Evolutionary conservation across 2,797 vertebrate genomes (phyloP).

Genomic region (Kryptopterus vitreolus): DNA sequence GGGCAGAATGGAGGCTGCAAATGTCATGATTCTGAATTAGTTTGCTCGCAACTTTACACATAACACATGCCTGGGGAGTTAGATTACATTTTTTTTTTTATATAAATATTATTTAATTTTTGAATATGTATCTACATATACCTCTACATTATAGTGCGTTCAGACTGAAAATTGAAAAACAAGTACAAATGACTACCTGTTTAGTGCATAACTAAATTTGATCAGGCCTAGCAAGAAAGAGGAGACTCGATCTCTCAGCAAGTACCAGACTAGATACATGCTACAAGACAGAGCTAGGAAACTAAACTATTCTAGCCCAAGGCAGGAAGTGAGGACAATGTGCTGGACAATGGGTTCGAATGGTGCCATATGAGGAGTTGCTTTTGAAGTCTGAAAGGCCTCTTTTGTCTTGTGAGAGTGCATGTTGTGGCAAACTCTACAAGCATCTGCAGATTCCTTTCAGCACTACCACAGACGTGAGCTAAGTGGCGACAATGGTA

Average conservation of each 20-base stretch:
- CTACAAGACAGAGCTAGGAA: background rate
- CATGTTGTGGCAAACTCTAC: constrained; percentile 33
- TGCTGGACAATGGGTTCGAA: constrained; percentile 7
- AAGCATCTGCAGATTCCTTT: constrained; percentile 33
- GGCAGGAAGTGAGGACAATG: background rate
- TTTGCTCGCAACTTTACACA: too few relatives aligned
- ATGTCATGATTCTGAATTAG: too few relatives aligned
- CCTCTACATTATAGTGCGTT: too few relatives aligned
- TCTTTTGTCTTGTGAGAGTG: constrained; percentile 15
- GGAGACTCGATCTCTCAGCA: background rate
- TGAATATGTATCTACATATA: too few relatives aligned
- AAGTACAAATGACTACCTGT: too few relatives aligned
- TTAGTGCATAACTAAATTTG: background rate
- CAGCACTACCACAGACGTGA: constrained; percentile 30
- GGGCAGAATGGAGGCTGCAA: too few relatives aligned
- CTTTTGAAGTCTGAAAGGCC: constrained; percentile 21
- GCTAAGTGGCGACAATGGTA: constrained; percentile 21
- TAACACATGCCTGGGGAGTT: too few relatives aligned
- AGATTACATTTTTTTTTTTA: too few relatives aligned
- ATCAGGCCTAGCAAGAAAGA: too few relatives aligned
- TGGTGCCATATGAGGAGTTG: constrained; percentile 2
- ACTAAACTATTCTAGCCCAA: background rate
- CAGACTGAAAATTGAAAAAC: too few relatives aligned
- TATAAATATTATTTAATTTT: too few relatives aligned
- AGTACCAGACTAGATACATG: background rate